Evolutionary conservation across 1,140 invertebrate species (phyloP).

Genomic region (Philopotamus ludificatus): DNA sequence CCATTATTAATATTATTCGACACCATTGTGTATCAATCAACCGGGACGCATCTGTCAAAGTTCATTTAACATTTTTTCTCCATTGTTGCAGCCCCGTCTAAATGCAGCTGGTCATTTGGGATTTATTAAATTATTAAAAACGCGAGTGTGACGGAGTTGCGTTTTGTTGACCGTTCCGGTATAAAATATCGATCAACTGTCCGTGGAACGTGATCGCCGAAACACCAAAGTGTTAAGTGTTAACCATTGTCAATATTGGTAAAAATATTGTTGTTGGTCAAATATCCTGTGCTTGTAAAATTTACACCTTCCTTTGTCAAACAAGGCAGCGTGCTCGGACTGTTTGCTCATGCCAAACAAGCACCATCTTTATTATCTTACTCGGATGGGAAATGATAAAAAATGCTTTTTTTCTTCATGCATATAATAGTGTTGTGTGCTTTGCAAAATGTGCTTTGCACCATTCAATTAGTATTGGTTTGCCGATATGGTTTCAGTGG

Average conservation of each 20-base stretch:
- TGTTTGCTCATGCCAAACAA: slow-evolving; percentile 11
- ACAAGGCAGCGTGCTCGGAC: slow-evolving; percentile 4
- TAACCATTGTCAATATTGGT: slow-evolving; percentile 24
- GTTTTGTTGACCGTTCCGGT: neutral
- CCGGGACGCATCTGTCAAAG: slow-evolving; percentile 1
- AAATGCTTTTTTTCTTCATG: too few relatives aligned
- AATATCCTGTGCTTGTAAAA: slow-evolving; percentile 30
- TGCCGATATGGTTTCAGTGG: too few relatives aligned
- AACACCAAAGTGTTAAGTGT: slow-evolving; percentile 17
- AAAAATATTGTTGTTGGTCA: slow-evolving; percentile 28
- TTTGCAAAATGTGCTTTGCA: neutral
- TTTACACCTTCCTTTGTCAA: slow-evolving; percentile 32
- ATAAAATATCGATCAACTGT: neutral
- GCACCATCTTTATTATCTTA: slow-evolving; percentile 22
- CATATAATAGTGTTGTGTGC: neutral
- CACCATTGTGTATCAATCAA: slow-evolving; percentile 10
- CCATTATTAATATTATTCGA: slow-evolving; percentile 7
- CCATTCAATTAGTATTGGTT: neutral
- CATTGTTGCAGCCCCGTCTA: neutral
- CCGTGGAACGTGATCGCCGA: slow-evolving; percentile 7
- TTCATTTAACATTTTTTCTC: neutral
- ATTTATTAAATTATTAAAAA: neutral
- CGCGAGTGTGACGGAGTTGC: neutral
- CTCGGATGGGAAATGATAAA: neutral
- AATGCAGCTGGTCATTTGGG: neutral